Base-by-base conservation (phyloP, 2,797 vertebrate species). In the Rhyacichthys aspro region DNA sequence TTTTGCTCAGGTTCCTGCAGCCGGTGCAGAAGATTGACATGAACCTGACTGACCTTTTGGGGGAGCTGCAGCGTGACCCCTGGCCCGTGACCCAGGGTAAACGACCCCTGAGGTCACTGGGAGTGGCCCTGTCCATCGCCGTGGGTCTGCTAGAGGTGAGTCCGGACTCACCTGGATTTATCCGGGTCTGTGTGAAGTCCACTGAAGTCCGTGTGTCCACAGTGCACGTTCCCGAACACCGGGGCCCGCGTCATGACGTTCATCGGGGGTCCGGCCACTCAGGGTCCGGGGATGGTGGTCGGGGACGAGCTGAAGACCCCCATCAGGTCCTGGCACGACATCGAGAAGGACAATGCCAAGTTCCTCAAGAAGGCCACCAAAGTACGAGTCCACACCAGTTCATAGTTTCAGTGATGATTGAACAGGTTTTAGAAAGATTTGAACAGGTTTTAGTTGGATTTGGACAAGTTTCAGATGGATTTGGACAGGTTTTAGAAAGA, bases 11-110 rank as follows among this genome's bases (percentile, higher is more conserved):
- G 86, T 98, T 98, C 80, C 90, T 98, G 62, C 96, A 98, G 56
- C 95, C 96, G 3, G 95, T 98, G 44, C 96, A 98, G 91, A 98
- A 98, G 80, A 94, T 98, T 19, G 97, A 98, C 84, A 98, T 98
- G 96, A 98, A 98, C 86, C 93, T 98, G 63, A 98, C 96, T 0
- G 97, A 98, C 89, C 95, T 98, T 65, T 68, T 98, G 88, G 96
- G 96, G 79, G 97, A 98, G 84, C 88, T 98, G 45, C 97, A 98
- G 55, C 91, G 96, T 4, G 97, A 98, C 83, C 96, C 96, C 32
- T 98, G 97, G 97, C 96, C 97, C 10, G 96, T 98, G 59, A 94
- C 94, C 0, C 97, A 98, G 78, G 95, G 96, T 19, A 97, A 96
- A 79, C 93, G 97, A 9, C 95, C 97, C 0, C 88, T 98, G 48